Conservation (phyloP, 2,113 vertebrate genomes). For the Rhipidura dahli region DNA sequence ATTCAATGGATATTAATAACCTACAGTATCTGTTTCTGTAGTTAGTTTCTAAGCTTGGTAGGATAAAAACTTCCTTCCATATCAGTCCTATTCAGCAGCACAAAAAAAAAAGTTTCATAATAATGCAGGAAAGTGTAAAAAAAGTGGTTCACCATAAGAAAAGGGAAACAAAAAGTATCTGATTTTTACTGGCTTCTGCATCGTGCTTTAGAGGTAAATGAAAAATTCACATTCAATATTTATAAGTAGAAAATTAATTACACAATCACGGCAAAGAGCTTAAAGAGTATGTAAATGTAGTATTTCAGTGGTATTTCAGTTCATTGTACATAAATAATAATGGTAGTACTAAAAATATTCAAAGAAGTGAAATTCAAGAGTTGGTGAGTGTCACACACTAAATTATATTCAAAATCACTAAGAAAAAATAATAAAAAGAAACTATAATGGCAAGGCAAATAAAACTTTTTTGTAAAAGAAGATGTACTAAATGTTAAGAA, state of each 20-base stretch:
- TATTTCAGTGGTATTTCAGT: background rate
- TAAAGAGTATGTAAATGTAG: constrained; percentile 4
- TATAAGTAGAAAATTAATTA: background rate
- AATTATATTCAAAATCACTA: background rate
- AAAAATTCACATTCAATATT: constrained; percentile 8
- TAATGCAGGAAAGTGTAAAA: background rate
- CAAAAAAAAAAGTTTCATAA: background rate
- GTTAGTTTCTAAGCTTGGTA: background rate
- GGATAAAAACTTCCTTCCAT: background rate
- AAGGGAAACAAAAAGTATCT: background rate
- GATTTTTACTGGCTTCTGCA: background rate
- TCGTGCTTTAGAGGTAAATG: background rate
- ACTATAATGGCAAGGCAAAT: background rate
- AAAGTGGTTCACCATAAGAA: background rate
- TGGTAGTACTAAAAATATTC: background rate
- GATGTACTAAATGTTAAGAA: background rate
- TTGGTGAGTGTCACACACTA: background rate
- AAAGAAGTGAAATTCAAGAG: background rate
- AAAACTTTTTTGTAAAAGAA: background rate
- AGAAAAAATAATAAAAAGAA: background rate
- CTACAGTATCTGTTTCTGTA: background rate
- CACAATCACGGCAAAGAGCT: accelerated
- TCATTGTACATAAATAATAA: background rate
- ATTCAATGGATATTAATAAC: background rate
- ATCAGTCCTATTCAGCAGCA: background rate